These are phyloP conservation scores for Pediacus dermestoides DNA, from an alignment of 2,888 invertebrate genomes.

Conservation along the genomic window DNA sequence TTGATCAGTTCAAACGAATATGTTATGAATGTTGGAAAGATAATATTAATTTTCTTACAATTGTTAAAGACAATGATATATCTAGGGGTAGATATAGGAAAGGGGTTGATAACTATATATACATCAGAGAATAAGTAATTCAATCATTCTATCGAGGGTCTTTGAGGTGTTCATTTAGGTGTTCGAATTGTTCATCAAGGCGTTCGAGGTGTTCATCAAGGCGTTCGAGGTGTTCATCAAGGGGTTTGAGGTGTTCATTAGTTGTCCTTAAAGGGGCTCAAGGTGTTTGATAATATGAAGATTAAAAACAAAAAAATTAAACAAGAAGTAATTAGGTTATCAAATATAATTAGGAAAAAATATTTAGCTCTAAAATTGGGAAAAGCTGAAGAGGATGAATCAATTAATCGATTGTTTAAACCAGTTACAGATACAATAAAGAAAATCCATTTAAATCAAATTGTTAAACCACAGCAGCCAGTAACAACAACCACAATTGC, in stretches of 20 bases:
- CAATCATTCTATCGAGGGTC: too few species aligned
- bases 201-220: too few species aligned
- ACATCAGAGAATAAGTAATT: neutral
- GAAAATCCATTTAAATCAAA: neutral
- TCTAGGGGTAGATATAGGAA: constrained; percentile 9
- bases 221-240: too few species aligned
- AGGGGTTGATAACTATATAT: constrained; percentile 11
- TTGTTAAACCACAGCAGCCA: neutral
- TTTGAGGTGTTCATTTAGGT: too few species aligned
- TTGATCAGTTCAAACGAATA: constrained; percentile 9
- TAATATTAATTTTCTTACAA: constrained; percentile 4
- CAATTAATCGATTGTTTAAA: constrained; percentile 1
- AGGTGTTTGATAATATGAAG: neutral
- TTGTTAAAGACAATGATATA: constrained; percentile 9
- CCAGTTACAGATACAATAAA: neutral
- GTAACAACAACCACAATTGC: neutral
- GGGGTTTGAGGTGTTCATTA: too few species aligned
- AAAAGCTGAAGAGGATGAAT: constrained; percentile 2
- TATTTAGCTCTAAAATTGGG: constrained; percentile 2
- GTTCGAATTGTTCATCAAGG: too few species aligned
- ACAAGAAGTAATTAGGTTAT: constrained; percentile 1
- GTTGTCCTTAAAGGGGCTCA: too few species aligned
- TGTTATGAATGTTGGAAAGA: constrained; percentile 11
- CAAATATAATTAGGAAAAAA: constrained; percentile 2
- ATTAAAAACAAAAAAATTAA: constrained; percentile 2